Conservation (phyloP, 2,797 vertebrate species). For the Ceyx erithaca region DNA sequence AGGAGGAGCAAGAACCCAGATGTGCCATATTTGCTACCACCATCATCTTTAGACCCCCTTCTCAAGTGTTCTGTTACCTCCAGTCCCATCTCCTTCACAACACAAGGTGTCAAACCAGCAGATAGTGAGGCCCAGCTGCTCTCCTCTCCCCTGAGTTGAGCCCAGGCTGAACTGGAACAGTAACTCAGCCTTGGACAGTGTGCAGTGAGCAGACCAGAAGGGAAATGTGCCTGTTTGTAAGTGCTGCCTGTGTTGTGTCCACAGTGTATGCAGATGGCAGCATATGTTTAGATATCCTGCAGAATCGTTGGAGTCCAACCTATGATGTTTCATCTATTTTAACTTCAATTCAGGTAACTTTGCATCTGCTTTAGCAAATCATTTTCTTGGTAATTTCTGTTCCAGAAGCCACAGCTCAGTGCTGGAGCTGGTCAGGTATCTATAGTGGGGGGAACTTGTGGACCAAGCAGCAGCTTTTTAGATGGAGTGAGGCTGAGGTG, state of each 20-base stretch:
- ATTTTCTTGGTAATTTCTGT: not conserved
- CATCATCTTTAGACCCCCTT: not conserved
- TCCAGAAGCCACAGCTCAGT: not conserved
- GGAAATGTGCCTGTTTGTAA: not conserved
- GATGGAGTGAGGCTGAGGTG: not conserved
- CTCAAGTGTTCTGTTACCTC: not conserved
- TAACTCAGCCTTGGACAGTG: not conserved
- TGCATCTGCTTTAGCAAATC: not conserved
- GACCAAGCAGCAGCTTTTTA: not conserved
- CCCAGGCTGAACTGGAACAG: not conserved
- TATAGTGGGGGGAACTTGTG: not conserved
- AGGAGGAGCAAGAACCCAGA: not conserved
- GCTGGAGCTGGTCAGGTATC: not conserved
- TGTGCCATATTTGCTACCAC: not conserved
- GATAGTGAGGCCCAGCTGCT: not conserved
- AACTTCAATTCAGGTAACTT: slow-evolving; percentile 96
- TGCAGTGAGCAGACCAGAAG: not conserved
- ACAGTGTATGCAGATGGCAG: slow-evolving; percentile 98
- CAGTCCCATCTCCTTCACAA: not conserved
- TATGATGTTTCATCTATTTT: slow-evolving; percentile 98
- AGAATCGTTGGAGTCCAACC: slow-evolving; percentile 99
- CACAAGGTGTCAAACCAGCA: not conserved
- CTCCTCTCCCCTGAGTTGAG: not conserved
- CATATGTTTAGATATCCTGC: slow-evolving; percentile 99
- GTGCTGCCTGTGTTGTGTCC: slow-evolving; percentile 45